Conservation (phyloP, 1,140 invertebrate species). For the Drosophila neocordata region DNA sequence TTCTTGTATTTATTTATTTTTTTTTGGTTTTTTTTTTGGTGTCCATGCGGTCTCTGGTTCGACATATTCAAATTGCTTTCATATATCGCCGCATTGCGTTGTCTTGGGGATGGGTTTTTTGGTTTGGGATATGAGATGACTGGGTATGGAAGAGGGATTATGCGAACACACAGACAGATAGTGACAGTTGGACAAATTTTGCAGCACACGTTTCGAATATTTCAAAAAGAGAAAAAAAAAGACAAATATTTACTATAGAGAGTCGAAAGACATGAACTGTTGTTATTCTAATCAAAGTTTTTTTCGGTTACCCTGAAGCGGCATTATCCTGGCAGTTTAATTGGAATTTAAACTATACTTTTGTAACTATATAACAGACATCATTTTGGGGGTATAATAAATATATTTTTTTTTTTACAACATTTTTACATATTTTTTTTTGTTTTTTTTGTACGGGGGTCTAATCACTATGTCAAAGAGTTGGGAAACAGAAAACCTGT, state of each 20-base stretch:
- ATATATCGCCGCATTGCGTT: conserved; percentile 25
- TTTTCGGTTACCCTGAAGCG: not conserved
- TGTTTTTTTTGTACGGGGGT: not conserved
- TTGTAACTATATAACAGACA: not conserved
- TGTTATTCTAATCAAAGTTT: conserved; percentile 15
- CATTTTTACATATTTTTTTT: conserved; percentile 1
- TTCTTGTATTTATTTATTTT: conserved; percentile 19
- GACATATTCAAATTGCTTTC: conserved; percentile 44
- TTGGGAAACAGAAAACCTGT: conserved; percentile 7
- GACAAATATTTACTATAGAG: not conserved
- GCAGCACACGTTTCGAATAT: conserved; percentile 18
- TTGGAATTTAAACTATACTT: conserved; percentile 17
- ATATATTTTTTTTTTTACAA: conserved; percentile 4
- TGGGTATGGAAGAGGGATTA: not conserved
- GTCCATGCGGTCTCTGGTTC: conserved; percentile 27
- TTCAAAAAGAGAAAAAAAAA: not conserved
- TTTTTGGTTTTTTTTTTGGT: conserved; percentile 27
- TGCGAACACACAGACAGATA: conserved; percentile 16
- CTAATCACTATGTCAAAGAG: conserved; percentile 11
- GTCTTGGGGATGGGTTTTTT: not conserved
- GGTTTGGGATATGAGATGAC: not conserved
- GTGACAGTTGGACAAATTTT: conserved; percentile 20
- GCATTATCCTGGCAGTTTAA: conserved; percentile 16
- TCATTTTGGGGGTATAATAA: conserved; percentile 14
- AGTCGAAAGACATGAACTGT: not conserved